Evolutionary conservation across 2,797 vertebrate species (phyloP).

Genomic region (Myripristis jacobus): DNA sequence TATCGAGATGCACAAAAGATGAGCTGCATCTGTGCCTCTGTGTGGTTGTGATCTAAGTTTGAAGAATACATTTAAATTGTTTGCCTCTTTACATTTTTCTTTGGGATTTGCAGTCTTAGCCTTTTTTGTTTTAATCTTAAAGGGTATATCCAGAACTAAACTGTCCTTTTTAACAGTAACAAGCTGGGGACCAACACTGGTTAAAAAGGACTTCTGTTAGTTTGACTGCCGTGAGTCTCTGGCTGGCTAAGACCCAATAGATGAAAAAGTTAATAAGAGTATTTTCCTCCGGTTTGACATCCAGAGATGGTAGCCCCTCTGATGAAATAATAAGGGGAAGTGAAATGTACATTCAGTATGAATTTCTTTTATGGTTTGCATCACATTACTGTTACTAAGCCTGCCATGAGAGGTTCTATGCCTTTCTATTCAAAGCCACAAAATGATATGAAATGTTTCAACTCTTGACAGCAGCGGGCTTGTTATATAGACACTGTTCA

Average conservation of each 20-base stretch:
- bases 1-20: conserved; percentile 6
- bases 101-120: conserved; percentile 6
- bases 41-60: not conserved
- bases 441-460: not conserved
- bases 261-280: not conserved
- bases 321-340: conserved; percentile 1
- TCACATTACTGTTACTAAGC: not conserved
- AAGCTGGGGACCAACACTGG: not conserved
- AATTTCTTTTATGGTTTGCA: not conserved
- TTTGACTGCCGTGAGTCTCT: not conserved
- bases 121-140: conserved; percentile 10
- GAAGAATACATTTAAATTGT: conserved; percentile 13
- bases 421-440: not conserved
- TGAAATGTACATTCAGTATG: not conserved
- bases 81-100: conserved; percentile 12
- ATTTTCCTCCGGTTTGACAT: not conserved
- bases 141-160: conserved; percentile 4
- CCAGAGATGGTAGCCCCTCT: not conserved
- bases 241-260: not conserved
- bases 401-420: not conserved
- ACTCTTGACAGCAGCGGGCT: conserved; percentile 4
- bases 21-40: conserved; percentile 6
- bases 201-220: not conserved
- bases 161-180: not conserved
- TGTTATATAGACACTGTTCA: conserved; percentile 6